These are phyloP conservation scores for Slavum lentiscoides DNA, from an alignment of 2,888 invertebrate genomes.

Conservation along the genomic window DNA sequence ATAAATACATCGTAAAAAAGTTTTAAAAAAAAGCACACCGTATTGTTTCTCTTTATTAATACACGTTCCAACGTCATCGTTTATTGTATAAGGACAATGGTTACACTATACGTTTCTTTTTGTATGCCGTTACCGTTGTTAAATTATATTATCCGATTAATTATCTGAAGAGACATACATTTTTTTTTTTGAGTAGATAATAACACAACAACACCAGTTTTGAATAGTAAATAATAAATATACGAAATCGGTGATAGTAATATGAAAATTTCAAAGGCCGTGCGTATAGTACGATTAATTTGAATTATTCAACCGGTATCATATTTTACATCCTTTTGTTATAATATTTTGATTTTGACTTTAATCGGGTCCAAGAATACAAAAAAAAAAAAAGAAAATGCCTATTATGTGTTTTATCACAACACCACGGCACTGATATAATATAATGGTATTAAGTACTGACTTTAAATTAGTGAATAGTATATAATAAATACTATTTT, in stretches of 20 bases:
- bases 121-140: conserved; percentile 19
- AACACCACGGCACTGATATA: background rate
- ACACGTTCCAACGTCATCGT: conserved; percentile 15
- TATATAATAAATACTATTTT: background rate
- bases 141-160: conserved; percentile 39
- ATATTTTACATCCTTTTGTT: conserved; percentile 17
- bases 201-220: background rate
- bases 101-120: conserved; percentile 18
- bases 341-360: background rate
- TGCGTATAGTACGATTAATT: conserved; percentile 1
- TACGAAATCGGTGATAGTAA: conserved; percentile 13
- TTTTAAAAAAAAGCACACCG: background rate
- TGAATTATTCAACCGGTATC: conserved; percentile 11
- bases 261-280: background rate
- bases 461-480: background rate
- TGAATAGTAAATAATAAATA: conserved; percentile 33
- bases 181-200: conserved; percentile 31
- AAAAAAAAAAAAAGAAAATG: background rate
- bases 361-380: background rate
- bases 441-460: background rate
- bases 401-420: too few relatives aligned
- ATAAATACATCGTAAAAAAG: conserved; percentile 1
- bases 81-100: conserved; percentile 25
- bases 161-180: conserved; percentile 32
- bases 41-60: conserved; percentile 32